These are phyloP conservation scores for Platycheirus rosarum DNA, from an alignment of 2,888 invertebrate genomes.

Conservation along the genomic window DNA sequence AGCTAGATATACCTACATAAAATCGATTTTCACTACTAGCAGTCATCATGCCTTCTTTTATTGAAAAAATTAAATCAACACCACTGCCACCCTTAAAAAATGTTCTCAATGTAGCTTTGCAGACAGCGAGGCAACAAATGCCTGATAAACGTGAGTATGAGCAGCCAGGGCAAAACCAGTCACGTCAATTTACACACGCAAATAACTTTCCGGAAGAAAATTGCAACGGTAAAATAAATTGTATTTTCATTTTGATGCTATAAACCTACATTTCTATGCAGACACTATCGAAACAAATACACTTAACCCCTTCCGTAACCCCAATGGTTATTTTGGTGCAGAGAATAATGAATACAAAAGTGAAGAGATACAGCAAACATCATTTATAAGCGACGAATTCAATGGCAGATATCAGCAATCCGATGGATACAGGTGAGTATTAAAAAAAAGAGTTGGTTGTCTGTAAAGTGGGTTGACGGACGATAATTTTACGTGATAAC, in stretches of 20 bases:
- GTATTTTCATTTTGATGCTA: conserved; percentile 5
- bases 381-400: conserved; percentile 81
- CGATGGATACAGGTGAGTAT: conserved; percentile 80
- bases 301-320: conserved; percentile 82
- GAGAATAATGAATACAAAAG: conserved; percentile 77
- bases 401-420: conserved; percentile 81
- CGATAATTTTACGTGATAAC: too few species aligned
- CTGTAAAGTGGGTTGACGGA: too few species aligned
- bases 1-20: conserved; percentile 76
- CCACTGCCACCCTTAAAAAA: conserved; percentile 90
- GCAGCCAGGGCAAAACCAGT: conserved; percentile 77
- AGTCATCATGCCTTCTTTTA: conserved; percentile 82
- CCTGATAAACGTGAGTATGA: conserved; percentile 85
- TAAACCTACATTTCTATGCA: conserved; percentile 6
- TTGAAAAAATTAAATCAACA: conserved; percentile 85
- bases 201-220: conserved; percentile 40
- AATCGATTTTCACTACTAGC: conserved; percentile 79
- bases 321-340: conserved; percentile 78
- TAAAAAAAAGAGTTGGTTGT: too few species aligned
- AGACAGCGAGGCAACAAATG: conserved; percentile 90
- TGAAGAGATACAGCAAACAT: conserved; percentile 81
- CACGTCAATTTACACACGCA: conserved; percentile 52
- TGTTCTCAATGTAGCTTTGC: conserved; percentile 91
- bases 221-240: conserved; percentile 44
- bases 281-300: conserved; percentile 79